Conservation (phyloP, 2,113 vertebrate species). For the Cichladusa arquata region DNA sequence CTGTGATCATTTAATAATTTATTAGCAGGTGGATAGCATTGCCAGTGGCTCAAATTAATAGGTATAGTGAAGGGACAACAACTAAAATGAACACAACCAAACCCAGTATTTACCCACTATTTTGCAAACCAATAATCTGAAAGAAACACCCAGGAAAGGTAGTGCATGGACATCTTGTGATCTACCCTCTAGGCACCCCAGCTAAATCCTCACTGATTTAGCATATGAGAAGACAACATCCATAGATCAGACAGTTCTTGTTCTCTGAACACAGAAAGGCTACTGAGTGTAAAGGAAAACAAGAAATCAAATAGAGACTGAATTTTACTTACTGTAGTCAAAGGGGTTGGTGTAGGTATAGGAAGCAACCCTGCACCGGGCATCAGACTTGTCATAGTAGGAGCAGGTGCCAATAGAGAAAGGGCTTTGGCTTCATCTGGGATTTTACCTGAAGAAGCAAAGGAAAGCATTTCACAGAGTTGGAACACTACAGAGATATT, state of each 20-base stretch:
- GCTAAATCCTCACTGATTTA: background rate
- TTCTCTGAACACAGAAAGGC: background rate
- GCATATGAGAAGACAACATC: no score
- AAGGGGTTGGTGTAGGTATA: conserved; percentile 84
- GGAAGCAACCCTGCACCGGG: conserved; percentile 92
- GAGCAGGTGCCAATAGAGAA: conserved; percentile 89
- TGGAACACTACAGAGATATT: conserved; percentile 48
- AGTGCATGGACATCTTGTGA: background rate
- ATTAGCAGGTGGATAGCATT: background rate
- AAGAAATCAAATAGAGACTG: background rate
- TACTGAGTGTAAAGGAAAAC: background rate
- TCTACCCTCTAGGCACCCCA: background rate
- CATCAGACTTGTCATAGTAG: conserved; percentile 87
- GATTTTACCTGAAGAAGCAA: conserved; percentile 94
- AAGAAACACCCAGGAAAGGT: background rate
- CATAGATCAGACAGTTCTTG: rapidly evolving
- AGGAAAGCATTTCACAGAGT: conserved; percentile 69
- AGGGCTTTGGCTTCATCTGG: conserved; percentile 97
- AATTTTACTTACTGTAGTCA: conserved; percentile 61
- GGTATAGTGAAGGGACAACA: background rate
- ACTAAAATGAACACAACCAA: background rate
- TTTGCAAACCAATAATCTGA: background rate
- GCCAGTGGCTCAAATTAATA: background rate
- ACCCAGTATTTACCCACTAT: background rate
- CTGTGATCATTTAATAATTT: background rate